Base-by-base conservation (phyloP, 2,113 vertebrate species). In the Ailuropoda melanoleuca region DNA sequence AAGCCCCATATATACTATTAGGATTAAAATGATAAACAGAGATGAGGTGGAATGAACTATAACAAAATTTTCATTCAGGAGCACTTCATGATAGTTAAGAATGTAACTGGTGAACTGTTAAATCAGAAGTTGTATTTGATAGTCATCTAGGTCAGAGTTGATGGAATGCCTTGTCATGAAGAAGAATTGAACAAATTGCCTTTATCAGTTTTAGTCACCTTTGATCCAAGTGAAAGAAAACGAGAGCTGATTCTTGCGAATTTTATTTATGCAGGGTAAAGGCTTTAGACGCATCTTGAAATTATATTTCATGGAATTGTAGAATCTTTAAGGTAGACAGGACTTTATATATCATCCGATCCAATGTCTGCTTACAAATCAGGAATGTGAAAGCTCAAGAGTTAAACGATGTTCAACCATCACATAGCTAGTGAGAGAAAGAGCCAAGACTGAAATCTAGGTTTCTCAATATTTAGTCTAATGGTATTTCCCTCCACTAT, bases 81-180 rank as follows among this genome's bases (percentile, higher is more conserved):
- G 4, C 26, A 50, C 72, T 82, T 85, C 15, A 64, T 62, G 34
- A 56, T 93, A 62, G 26, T 70, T 90, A 85, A 85, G n/a, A 43
- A 26, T 91, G 39, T 93, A 91, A 85, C 58, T 92, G 58, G 68
- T 89, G 85, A 80, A 56, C 53, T 93, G 50, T 92, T 93, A 95
- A 97, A 81, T 96, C 56, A 82, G n/a, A 92, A 96, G 46, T 82
- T 95, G 74, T 60, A 53, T 97, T 92, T 95, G 84, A 74, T 92
- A 86, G 58, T 68, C 39, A 89, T 74, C 21, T 68, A 48, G 84
- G 74, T 95, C 78, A 95, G 66, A 95, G 74, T 26, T 96, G 83
- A 93, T 96, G 39, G 78, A 94, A 96, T 97, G 5, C 23, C 50
- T 95, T 97, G 26, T 88, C 68, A 98, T 68, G 23, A 95, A 88